Evolutionary conservation across 64 coral and sea anemone species (phyloP), one percentile per base, ranked within the genome.

Genomic region (Stichodactyla helianthus): DNA sequence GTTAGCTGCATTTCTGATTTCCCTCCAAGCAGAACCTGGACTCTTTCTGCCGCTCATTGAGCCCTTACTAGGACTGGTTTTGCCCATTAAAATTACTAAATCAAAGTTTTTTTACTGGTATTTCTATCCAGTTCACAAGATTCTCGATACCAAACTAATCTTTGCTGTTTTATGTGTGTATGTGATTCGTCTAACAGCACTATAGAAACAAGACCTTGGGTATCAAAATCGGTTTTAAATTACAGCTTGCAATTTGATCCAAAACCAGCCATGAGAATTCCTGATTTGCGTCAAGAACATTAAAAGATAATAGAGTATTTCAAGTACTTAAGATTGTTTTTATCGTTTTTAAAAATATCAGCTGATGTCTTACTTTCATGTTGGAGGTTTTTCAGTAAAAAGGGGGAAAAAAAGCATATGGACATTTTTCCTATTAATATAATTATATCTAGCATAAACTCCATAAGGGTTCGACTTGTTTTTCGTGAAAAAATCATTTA

Each of bases 11-110:
- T 87, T 87, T 59, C 91, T 55, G 31, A 97, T 28, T 44, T 97
- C 94, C 84, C 86, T 93, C 94, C 94, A 97, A 27, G 65, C 67
- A 25, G 83, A 84, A 23, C 51, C 78, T n/a, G 78, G 78, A 28
- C 78, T 81, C 51, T 81, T 81, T 54, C 50, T 54, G 4, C 78
- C 52, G 51, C 51, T 81, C 77, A 50, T 79, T 10, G n/a, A 68
- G 9, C 50, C 77, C 6, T 81, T 81, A 28, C 0, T 81, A 8
- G 78, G 17, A 4, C 50, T 53, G 4, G 35, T 52, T 54, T 81
- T 81, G 19, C 50, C 50, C 78, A 81, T 74, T 23, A 2, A 74
- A 11, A 27, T 2, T 13, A 13, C n/a, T 31, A 23, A 26, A 0
- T 28, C 68, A 28, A 74, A 74, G 1, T 27, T 12, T 31, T 31